Base-by-base conservation (phyloP, 2,888 invertebrate genomes). In the Operophtera brumata region DNA sequence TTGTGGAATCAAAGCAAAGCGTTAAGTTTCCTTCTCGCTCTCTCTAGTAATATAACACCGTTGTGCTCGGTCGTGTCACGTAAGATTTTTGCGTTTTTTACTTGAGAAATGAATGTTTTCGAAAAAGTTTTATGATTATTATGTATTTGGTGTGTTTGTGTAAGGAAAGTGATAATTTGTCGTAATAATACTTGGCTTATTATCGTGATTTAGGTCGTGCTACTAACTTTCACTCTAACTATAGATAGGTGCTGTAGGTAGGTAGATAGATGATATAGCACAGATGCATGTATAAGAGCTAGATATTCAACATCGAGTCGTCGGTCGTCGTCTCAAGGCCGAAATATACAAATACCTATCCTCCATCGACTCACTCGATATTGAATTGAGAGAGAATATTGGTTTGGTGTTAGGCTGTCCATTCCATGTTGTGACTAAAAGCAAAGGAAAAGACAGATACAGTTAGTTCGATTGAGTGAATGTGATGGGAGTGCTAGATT, bases 61-160 rank as follows among this genome's bases (percentile, higher is more conserved):
- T 89, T 88, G 86, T 83, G 87, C 90, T 89, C 86, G 87, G 85
- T 88, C 88, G 87, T 90, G 90, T 90, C 90, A 89, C 88, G 89
- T 90, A 89, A 90, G 90, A 83, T 79, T 85, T 86, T 80, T 89
- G 85, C 84, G 79, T 87, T 83, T 85, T 88, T 86, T 86, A 80
- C 77, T 75, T 78, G 71, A 75, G 70, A 75, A 75, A 78, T 75
- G 72, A 75, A 75, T 74, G 71, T 76, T 75, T 77, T 73, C 65
- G 68, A 70, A 70, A 69, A 73, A 75, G 66, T 74, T 79, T 80
- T 77, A 64, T 69, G 69, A 66, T 76, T 65, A 66, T 65, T 64
- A 61, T 69, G 61, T 75, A 63, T 65, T 65, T 68, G 66, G 73
- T 65, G 74, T 78, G 72, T 72, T 71, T 68, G 69, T 72, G 71